phyloP scores from a whole-genome alignment of 1,140 invertebrate species.

The Brevipalpus yothersi region DNA sequence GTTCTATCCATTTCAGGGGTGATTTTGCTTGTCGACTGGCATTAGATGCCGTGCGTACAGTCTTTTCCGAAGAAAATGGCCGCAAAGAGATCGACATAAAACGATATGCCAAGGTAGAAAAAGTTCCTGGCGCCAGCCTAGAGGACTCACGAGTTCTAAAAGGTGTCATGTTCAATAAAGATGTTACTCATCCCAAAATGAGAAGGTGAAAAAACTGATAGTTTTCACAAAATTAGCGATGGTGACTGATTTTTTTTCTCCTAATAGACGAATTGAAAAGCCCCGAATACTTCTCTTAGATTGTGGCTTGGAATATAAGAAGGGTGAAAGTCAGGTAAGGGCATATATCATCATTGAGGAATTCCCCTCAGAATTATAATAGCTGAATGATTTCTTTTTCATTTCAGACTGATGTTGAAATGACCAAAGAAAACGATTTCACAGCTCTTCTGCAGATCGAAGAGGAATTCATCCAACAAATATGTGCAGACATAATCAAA shows the following conservation, averaged over 20 bases:
- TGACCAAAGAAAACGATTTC: conserved; percentile 83
- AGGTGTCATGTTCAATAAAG: conserved; percentile 97
- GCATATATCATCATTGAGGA: too few species aligned
- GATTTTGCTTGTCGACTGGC: conserved; percentile 87
- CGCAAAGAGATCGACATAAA: conserved; percentile 92
- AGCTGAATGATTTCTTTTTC: conserved; percentile 1
- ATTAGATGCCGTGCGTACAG: conserved; percentile 73
- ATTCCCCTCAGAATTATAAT: too few species aligned
- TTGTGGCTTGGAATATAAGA: conserved; percentile 93
- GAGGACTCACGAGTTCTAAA: conserved; percentile 82
- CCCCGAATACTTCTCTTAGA: conserved; percentile 84
- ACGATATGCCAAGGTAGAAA: conserved; percentile 84
- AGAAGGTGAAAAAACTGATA: conserved; percentile 21
- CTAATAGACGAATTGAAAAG: conserved; percentile 58
- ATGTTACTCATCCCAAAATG: conserved; percentile 96
- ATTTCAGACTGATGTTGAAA: conserved; percentile 77
- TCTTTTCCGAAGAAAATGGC: conserved; percentile 64
- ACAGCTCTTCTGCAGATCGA: conserved; percentile 73
- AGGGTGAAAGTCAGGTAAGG: conserved; percentile 63
- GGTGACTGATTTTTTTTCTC: neutral
- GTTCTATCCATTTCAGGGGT: conserved; percentile 22
- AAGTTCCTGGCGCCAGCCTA: conserved; percentile 68
- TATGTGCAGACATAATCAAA: conserved; percentile 79
- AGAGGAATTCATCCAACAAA: conserved; percentile 74
- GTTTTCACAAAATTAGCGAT: neutral